Conservation (phyloP, 2,888 invertebrate genomes). For the Pheosia tremula region DNA sequence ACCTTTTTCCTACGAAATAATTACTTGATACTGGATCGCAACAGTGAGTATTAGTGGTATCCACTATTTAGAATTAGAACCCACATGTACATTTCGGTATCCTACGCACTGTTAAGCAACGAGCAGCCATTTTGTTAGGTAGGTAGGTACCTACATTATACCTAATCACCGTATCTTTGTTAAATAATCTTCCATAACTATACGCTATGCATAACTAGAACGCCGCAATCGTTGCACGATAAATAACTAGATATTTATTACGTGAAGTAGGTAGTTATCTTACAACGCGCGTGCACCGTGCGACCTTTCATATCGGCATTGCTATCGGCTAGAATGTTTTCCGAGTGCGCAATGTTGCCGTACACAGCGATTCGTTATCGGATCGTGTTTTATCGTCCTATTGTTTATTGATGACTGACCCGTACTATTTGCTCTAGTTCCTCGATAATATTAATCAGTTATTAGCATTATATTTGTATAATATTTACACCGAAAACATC, state of each 20-base stretch:
- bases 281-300: constrained; percentile 34
- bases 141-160: too few relatives aligned
- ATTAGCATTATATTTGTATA: constrained; percentile 15
- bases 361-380: constrained; percentile 55
- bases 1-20: too few relatives aligned
- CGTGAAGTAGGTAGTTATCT: constrained; percentile 29
- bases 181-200: background rate
- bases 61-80: too few relatives aligned
- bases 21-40: too few relatives aligned
- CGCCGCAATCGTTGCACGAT: too few relatives aligned
- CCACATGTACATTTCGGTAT: too few relatives aligned
- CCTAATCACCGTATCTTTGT: too few relatives aligned
- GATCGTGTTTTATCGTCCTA: constrained; percentile 53
- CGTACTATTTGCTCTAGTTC: constrained; percentile 46
- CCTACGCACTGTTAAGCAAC: too few relatives aligned
- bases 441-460: constrained; percentile 41
- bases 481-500: too few relatives aligned
- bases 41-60: too few relatives aligned
- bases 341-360: constrained; percentile 53
- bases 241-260: constrained; percentile 40
- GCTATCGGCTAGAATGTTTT: constrained; percentile 52
- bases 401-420: constrained; percentile 60
- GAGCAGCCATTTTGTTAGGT: too few relatives aligned
- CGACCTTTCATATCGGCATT: constrained; percentile 56
- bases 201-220: too few relatives aligned